Evolutionary conservation across 2,113 vertebrate genomes (phyloP), one percentile per base, ranked within the genome.

Genomic region (Cheirogaleus medius): DNA sequence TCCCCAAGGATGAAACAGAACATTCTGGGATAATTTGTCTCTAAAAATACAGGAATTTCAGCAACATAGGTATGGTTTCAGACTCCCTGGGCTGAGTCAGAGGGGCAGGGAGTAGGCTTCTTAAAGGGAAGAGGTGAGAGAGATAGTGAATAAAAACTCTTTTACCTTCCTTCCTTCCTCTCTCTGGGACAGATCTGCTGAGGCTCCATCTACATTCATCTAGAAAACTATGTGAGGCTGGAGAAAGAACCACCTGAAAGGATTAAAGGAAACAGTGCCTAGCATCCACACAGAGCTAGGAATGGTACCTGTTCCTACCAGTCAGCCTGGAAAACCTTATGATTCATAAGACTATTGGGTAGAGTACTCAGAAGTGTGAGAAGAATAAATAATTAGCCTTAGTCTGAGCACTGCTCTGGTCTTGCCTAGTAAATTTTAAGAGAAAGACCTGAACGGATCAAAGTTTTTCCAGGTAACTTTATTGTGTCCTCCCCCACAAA

Each of bases 11-110:
- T 87, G 56, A 81, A 85, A 93, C 0, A 93, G 63, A 90, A n/a
- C 23, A 49, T 58, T 80, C 44, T 47, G 86, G 44, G 82, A 84
- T 47, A 92, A 87, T 39, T 69, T 69, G 13, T 58, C 76, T 84
- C 78, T 91, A 74, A 44, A 95, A 97, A 39, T 29, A 88, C 5
- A 86, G 64, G 80, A 56, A 89, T 95, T 74, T 20, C 23, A 78
- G 42, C 42, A 95, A 49, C 29, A 69, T 1, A 78, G 69, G 23
- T 42, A 27, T 81, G 49, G 39, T 82, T 93, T 93, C 12, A 64
- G 47, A 66, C 29, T 80, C 44, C 29, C 60, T 17, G 20, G 69
- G 76, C 25, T 90, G 21, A 60, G 83, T 14, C 71, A 86, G 44
- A 95, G 34, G n/a, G 68, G 21, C 0, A 25, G 6, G 23, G 60